A percentile compares a stretch with the other conserved stretches of the same genome.
phyloP scores from a whole-genome alignment of 2,888 invertebrate genomes.

The Nomada goodeniana region DNA sequence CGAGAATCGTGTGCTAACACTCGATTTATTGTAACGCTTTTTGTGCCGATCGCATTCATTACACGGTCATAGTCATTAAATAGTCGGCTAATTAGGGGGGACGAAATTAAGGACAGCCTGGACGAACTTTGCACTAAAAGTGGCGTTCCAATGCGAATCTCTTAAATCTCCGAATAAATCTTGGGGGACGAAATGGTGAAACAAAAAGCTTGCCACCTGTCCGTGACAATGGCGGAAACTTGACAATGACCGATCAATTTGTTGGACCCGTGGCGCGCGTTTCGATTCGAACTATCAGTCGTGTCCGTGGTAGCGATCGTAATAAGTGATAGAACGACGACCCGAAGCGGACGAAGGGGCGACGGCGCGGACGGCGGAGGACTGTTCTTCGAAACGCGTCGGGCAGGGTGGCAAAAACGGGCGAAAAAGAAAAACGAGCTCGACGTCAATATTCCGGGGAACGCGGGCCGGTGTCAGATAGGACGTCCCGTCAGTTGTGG shows the following conservation, averaged over 20 bases:
- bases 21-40: too few species aligned
- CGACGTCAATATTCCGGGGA: slow-evolving; percentile 71
- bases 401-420: slow-evolving; percentile 51
- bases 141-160: not conserved
- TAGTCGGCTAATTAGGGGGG: not conserved
- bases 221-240: too few species aligned
- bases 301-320: slow-evolving; percentile 18
- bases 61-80: too few species aligned
- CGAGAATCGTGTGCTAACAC: slow-evolving; percentile 4
- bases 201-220: not conserved
- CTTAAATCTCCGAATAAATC: slow-evolving; percentile 13
- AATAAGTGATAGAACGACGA: slow-evolving; percentile 38
- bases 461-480: slow-evolving; percentile 54
- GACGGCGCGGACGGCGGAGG: not conserved
- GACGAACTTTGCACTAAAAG: not conserved
- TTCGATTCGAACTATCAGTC: slow-evolving; percentile 34
- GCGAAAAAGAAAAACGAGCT: slow-evolving; percentile 65
- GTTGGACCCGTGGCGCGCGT: slow-evolving; percentile 11
- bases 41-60: too few species aligned
- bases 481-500: slow-evolving; percentile 68
- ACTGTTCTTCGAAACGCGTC: slow-evolving; percentile 22
- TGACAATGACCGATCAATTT: slow-evolving; percentile 25
- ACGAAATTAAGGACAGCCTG: not conserved
- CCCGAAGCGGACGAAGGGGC: not conserved
- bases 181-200: not conserved